Evolutionary conservation across 2,888 invertebrate species (phyloP), one percentile per base, ranked within the genome.

Genomic region (Drosophila neutralis): DNA sequence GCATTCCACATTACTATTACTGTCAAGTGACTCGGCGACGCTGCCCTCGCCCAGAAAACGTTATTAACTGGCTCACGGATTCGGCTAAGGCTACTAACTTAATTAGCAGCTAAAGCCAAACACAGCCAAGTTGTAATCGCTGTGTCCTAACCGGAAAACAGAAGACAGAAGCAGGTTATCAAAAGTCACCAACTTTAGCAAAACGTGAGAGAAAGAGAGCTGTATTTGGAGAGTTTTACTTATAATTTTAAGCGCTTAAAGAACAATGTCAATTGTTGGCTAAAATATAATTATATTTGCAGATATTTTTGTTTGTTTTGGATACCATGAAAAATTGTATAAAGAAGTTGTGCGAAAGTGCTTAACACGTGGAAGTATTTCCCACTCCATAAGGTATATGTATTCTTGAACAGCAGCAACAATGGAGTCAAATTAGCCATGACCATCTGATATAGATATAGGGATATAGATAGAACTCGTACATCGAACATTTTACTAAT

Each of bases 1-100:
- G 68, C 72, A 67, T 27, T 24, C 18, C 68, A 69, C 80, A 82
- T 81, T 81, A 79, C 80, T 79, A 76, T 76, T 62, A 76, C 78
- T 80, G 78, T 80, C 81, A 80, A 76, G 80, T 66, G 80, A 31
- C 53, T 15, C 45, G 13, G 7, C 21, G 45, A 45, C 15, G 8
- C 42, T 29, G 45, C 48, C 62, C 35, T 54, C 53, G 54, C 31
- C 68, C 68, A 58, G 58, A 54, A 66, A 70, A 58, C 56, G 62
- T 62, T 65, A 79, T 79, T 79, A 81, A 81, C 78, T 80, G 78
- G 51, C 78, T 57, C 24, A 59, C 74, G 80, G 67, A 67, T 62
- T 40, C 49, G 38, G 31, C 57, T 53, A 31, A 21, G 69, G 58
- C 69, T 52, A 45, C 60, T 13, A 66, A 69, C 80, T 79, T 81